Evolutionary conservation across 2,888 invertebrate species (phyloP).

Genomic region (Stenchaetothrips biformis): DNA sequence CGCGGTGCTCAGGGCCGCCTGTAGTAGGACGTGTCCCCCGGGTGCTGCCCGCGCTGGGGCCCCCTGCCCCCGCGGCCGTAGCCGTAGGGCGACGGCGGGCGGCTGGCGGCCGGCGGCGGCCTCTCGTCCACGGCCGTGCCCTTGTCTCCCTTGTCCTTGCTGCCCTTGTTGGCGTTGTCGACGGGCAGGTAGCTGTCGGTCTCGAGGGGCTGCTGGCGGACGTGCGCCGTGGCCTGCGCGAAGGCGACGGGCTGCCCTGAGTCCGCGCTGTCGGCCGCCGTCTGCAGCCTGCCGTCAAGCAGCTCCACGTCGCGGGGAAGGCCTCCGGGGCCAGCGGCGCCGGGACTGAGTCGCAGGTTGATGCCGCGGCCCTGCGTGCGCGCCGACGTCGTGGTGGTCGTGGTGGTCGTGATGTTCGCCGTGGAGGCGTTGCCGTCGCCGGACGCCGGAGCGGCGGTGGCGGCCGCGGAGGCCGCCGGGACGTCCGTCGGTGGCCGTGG

Average conservation of each 20-base stretch:
- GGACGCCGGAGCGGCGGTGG: background rate
- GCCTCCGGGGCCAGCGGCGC: background rate
- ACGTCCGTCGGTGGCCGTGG: background rate
- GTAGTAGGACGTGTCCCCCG: background rate
- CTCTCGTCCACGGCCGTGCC: background rate
- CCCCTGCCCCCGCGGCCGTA: background rate
- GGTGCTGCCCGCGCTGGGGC: background rate
- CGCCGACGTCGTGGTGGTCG: background rate
- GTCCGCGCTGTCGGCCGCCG: background rate
- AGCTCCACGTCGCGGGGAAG: constrained; percentile 17
- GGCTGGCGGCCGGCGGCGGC: background rate
- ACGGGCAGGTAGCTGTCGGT: constrained; percentile 1
- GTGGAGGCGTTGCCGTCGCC: background rate
- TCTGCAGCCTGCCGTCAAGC: background rate
- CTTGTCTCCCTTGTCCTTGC: background rate
- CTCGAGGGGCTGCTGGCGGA: background rate
- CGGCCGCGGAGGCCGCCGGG: background rate
- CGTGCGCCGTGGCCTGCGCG: background rate
- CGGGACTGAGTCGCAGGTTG: background rate
- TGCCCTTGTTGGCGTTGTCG: background rate
- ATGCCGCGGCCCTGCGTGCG: constrained; percentile 13
- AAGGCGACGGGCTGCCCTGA: constrained; percentile 14
- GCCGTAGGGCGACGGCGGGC: background rate
- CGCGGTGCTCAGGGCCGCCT: background rate
- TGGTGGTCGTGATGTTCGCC: background rate